These are phyloP conservation scores for Thaumatotibia leucotreta DNA, from an alignment of 1,140 invertebrate species.

Conservation along the genomic window DNA sequence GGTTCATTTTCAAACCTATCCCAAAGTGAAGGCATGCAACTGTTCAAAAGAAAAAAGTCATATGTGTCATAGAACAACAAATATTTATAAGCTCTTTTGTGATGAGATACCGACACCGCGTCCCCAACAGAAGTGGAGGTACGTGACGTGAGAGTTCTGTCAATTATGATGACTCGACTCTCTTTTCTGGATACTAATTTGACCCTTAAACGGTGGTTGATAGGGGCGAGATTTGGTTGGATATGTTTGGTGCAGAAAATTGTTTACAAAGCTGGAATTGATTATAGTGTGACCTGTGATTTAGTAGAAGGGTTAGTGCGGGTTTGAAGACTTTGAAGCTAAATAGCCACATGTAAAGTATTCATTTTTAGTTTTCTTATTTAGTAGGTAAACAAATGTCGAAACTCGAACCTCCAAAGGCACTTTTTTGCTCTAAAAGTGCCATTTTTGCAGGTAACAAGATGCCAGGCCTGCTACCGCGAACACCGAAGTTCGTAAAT, in stretches of 20 bases:
- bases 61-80: background rate
- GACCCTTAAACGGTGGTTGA: background rate
- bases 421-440: too few relatives aligned
- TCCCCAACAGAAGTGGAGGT: background rate
- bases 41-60: background rate
- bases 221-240: background rate
- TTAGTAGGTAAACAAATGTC: too few relatives aligned
- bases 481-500: too few relatives aligned
- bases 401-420: too few relatives aligned
- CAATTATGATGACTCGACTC: background rate
- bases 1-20: background rate
- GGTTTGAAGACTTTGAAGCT: too few relatives aligned
- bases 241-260: too few relatives aligned
- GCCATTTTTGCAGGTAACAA: too few relatives aligned
- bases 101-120: background rate
- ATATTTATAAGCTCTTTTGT: background rate
- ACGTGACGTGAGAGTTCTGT: background rate
- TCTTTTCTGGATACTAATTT: background rate
- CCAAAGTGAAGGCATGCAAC: background rate
- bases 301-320: background rate
- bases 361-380: too few relatives aligned
- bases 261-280: background rate
- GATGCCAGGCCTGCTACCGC: too few relatives aligned
- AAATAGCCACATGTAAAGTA: too few relatives aligned
- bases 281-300: background rate